Base-by-base conservation (phyloP, 2,113 vertebrate species). In the Pseudonaja textilis region DNA sequence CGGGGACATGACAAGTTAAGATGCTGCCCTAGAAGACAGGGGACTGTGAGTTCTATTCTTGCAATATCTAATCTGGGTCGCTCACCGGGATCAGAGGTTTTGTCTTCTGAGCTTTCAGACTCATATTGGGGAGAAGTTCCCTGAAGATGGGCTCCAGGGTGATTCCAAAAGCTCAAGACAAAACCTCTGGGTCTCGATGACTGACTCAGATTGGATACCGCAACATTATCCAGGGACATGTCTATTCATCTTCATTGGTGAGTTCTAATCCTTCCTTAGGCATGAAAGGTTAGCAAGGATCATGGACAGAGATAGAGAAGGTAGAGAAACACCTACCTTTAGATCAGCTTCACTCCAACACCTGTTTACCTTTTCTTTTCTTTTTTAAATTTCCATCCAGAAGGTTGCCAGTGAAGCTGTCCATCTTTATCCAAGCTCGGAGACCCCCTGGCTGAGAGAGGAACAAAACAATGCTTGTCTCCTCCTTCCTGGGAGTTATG, bases 401-500 rank as follows among this genome's bases (percentile, higher is more conserved):
- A 91, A 96, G 95, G 92, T 92, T 7, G 39, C 94, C 29, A 18
- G 93, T 87, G 94, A 96, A 47, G 64, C 54, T 45, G 86, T 92
- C 93, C 95, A 14, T 90, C 89, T 18, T 89, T 96, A 95, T 57
- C 95, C 81, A 81, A 95, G 39, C 95, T 96, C 88, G 93, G 96
- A 95, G 91, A 93, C 87, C 89, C 56, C 39, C 92, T 95, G 93
- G 94, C 50, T 23, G 61, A 91, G 29, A 5, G 18, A 93, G 9
- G 94, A 91, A 4, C 95, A 47, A 93, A 95, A 52, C 47, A 95
- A 85, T 89, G 1, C 50, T 87, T 85, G 10, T 87, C 69, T 81
- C 87, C 93, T n/a, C 52, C 55, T 29, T 0, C 52, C 5, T 47
- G 88, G 12, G 87, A 96, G 88, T 56, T 86, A 59, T 5, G 89